Conservation (phyloP, 23 tunicate species). For the Styela clava region DNA sequence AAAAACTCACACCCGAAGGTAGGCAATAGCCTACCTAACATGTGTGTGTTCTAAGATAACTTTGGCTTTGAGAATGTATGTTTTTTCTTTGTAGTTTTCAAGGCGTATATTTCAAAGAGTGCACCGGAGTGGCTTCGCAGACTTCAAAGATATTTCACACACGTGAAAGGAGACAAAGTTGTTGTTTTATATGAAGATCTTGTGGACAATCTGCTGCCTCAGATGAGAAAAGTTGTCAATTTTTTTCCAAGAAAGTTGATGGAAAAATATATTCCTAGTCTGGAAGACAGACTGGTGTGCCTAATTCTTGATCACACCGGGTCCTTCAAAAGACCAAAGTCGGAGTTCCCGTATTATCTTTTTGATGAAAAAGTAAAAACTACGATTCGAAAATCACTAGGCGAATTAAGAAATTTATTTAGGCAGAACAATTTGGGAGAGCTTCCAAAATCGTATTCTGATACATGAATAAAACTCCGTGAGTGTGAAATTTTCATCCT, state of each 20-base stretch:
- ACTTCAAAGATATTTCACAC: background rate
- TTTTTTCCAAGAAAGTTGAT: background rate
- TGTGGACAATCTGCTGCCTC: background rate
- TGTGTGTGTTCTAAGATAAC: too few species aligned
- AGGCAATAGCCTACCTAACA: too few species aligned
- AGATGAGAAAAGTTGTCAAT: background rate
- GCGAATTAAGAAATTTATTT: too few species aligned
- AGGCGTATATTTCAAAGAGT: background rate
- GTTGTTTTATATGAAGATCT: background rate
- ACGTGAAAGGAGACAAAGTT: background rate
- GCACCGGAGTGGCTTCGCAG: background rate
- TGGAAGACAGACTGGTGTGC: background rate
- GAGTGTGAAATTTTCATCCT: too few species aligned
- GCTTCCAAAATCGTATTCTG: too few species aligned
- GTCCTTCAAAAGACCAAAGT: background rate
- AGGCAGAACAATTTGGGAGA: too few species aligned
- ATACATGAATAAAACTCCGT: too few species aligned
- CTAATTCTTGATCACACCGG: background rate
- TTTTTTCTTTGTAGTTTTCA: too few species aligned
- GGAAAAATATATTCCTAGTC: background rate
- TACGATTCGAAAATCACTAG: too few species aligned
- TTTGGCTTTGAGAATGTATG: too few species aligned
- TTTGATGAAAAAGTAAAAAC: too few species aligned
- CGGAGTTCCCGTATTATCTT: too few species aligned
- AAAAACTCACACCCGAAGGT: background rate